phyloP scores from a whole-genome alignment of 2,113 vertebrate genomes.

The Haemorhous mexicanus region DNA sequence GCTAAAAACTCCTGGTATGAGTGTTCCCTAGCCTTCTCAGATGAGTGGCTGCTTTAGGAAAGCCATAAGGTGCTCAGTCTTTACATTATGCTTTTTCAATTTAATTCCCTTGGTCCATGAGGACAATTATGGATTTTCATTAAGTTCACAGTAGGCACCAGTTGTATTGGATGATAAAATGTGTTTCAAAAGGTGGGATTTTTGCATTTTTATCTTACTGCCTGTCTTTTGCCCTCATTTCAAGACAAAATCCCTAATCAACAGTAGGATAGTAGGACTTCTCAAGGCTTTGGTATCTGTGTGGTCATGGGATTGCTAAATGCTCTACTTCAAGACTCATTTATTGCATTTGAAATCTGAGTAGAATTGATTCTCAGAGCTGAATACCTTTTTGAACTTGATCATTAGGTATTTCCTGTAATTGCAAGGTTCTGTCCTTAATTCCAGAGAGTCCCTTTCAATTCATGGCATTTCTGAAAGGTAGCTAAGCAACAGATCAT shows the following conservation, averaged over 20 bases:
- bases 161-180: background rate
- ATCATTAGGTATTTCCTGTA: background rate
- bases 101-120: background rate
- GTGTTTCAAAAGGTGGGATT: background rate
- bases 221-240: background rate
- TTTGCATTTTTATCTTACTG: background rate
- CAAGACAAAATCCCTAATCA: background rate
- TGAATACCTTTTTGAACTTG: background rate
- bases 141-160: background rate
- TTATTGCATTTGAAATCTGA: background rate
- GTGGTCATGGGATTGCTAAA: background rate
- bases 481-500: background rate
- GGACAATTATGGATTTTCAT: background rate
- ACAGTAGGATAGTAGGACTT: background rate
- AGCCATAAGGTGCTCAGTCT: background rate
- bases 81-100: background rate
- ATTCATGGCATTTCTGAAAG: background rate
- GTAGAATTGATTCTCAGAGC: background rate
- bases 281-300: background rate
- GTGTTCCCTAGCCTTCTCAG: background rate
- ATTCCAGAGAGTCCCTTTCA: background rate
- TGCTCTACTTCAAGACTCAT: background rate
- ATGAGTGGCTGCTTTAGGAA: background rate
- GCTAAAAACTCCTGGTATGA: background rate
- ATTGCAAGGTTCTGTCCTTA: background rate